phyloP scores from a whole-genome alignment of 2,113 vertebrate genomes.

The Pseudolaguvia tuberculata region DNA sequence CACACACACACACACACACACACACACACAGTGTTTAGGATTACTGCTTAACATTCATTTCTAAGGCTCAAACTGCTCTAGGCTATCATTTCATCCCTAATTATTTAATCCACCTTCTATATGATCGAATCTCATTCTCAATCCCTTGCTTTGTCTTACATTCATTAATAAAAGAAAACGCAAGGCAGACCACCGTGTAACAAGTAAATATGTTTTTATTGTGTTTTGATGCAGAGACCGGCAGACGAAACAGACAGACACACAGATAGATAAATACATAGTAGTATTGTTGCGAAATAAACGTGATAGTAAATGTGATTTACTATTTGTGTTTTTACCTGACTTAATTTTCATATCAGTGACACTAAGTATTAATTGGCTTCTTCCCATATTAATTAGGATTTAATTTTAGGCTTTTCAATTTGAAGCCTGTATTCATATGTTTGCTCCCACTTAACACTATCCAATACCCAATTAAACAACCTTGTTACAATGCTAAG shows the following conservation, averaged over 20 bases:
- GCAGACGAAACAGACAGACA: background rate
- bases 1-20: slow-evolving; percentile 32
- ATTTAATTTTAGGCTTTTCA: slow-evolving; percentile 44
- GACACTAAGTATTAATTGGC: slow-evolving; percentile 36
- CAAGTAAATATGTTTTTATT: background rate
- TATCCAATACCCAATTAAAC: slow-evolving; percentile 40
- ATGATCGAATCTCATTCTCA: slow-evolving; percentile 43
- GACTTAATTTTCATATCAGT: slow-evolving; percentile 41
- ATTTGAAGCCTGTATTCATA: slow-evolving; percentile 35
- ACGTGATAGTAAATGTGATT: slow-evolving; percentile 1
- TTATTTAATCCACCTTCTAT: slow-evolving; percentile 47
- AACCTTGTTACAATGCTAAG: slow-evolving; percentile 29
- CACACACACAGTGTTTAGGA: slow-evolving; percentile 44
- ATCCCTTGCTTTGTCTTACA: slow-evolving; percentile 19
- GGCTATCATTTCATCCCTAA: slow-evolving; percentile 41
- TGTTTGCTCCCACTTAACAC: slow-evolving; percentile 43
- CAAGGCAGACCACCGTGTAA: background rate
- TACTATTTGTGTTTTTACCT: slow-evolving; percentile 32
- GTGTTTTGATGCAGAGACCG: background rate
- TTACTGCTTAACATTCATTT: slow-evolving; percentile 41
- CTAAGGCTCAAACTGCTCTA: slow-evolving; percentile 37
- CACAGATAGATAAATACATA: too few relatives aligned
- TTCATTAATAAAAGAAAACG: slow-evolving; percentile 27
- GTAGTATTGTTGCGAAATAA: background rate
- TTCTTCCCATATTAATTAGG: slow-evolving; percentile 39